Evolutionary conservation across 92 coral and sea anemone genomes (phyloP), one percentile per base, ranked within the genome.

Genomic region (Phenganax stokvisi): DNA sequence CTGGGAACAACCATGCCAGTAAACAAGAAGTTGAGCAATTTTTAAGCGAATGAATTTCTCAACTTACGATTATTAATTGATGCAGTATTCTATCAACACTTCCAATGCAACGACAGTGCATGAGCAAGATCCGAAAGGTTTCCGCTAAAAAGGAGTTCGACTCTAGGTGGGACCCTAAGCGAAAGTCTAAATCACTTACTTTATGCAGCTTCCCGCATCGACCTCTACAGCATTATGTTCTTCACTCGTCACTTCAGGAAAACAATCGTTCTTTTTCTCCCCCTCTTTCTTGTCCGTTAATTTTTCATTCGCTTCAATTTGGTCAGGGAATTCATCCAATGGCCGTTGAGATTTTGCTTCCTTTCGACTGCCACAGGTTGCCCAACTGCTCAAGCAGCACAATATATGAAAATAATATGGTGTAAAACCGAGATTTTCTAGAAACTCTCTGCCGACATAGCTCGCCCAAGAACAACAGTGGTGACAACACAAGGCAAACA

Each of bases 381-480:
- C 97, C 99, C 99, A 96, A 77, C 99, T 92, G 70, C 92, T 92
- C 53, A 96, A 80, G 77, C 97, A 87, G 87, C 99, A 96, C 70
- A 96, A 72, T n/a, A 92, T 76, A 85, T 96, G 97, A 44, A 96
- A 96, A 12, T 92, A 89, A 56, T 84, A 80, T 9, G 96, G 89
- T 8, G 96, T 88, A 51, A 92, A 88, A n/a, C 96, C 99, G 11
- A 90, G 87, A 55, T 72, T 65, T 80, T 88, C 84, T 61, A 96
- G 80, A 65, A 92, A 92, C 75, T 90, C 90, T 54, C 92, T 81
- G 44, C 99, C 99, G 66, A 96, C 97, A 82, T 96, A 96, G 78
- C 91, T 92, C 8, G 96, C 89, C 99, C 99, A 96, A 73, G 89
- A 90, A 84, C 99, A 96, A 85, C 93, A 88, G 76, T 96, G 99